These are phyloP conservation scores for Sebastes iracundus DNA, from an alignment of 2,797 vertebrate species.

Conservation along the genomic window DNA sequence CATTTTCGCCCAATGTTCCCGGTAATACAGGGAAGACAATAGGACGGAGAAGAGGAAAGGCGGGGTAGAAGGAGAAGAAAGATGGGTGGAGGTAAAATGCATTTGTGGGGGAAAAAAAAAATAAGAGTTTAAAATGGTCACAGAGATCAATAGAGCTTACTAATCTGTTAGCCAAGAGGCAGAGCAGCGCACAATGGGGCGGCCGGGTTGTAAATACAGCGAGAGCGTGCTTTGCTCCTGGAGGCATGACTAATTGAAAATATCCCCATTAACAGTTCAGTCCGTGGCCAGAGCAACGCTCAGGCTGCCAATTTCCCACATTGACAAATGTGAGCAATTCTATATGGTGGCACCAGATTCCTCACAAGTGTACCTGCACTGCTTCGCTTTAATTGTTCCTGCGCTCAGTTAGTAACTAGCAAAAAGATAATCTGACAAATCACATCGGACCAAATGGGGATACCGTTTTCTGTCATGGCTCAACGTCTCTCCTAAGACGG, in stretches of 20 bases:
- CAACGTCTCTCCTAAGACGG: neutral
- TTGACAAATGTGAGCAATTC: constrained; percentile 73
- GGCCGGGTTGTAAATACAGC: constrained; percentile 58
- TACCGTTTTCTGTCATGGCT: neutral
- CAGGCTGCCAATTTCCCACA: constrained; percentile 46
- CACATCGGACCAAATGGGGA: constrained; percentile 5
- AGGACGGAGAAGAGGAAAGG: neutral
- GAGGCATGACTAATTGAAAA: constrained; percentile 81
- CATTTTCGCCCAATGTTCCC: constrained; percentile 63
- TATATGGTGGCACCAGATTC: constrained; percentile 35
- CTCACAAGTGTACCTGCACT: constrained; percentile 16
- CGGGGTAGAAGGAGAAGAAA: constrained; percentile 9
- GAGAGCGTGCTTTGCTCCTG: constrained; percentile 58
- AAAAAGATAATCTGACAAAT: constrained; percentile 12
- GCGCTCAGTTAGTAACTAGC: neutral
- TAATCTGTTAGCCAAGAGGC: constrained; percentile 66
- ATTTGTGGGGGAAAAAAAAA: neutral
- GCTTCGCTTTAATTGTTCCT: constrained; percentile 32
- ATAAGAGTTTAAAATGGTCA: constrained; percentile 41
- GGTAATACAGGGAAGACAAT: constrained; percentile 53
- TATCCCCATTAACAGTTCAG: constrained; percentile 68
- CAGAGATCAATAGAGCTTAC: constrained; percentile 66
- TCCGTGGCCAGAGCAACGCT: constrained; percentile 26
- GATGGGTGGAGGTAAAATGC: constrained; percentile 16
- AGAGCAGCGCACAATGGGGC: constrained; percentile 25